A percentile compares a stretch with the other conserved stretches of the same genome.
These are phyloP conservation scores for Rhincodon typus DNA, from an alignment of 2,797 vertebrate genomes.

Conservation along the genomic window DNA sequence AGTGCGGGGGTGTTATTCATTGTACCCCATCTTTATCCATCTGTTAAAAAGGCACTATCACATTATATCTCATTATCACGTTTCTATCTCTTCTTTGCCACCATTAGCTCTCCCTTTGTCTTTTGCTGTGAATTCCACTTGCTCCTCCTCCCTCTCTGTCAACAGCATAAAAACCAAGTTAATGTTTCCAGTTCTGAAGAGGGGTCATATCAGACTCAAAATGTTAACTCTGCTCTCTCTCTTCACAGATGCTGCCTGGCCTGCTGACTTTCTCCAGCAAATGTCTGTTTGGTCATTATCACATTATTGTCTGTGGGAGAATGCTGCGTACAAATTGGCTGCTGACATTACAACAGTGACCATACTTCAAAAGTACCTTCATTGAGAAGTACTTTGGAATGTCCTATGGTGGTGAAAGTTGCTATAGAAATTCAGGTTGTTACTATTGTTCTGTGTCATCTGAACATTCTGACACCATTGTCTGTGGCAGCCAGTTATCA, in stretches of 20 bases:
- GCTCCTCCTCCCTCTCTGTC: no score
- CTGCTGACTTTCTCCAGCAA: no score
- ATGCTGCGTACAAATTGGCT: not conserved
- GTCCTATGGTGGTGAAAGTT: not conserved
- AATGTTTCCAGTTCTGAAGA: no score
- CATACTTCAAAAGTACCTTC: not conserved
- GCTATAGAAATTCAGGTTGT: not conserved
- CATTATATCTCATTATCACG: not conserved
- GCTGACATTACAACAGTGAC: not conserved
- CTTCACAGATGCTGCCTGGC: no score
- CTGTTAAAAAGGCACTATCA: not conserved
- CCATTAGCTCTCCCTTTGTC: no score
- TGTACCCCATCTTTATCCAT: not conserved
- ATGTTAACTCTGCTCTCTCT: no score
- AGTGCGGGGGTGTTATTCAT: not conserved
- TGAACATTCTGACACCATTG: not conserved
- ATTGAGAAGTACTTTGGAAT: not conserved
- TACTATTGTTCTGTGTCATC: not conserved
- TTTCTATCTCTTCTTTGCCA: no score
- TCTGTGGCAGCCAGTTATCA: not conserved
- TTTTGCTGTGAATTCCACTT: no score
- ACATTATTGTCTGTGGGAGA: not conserved
- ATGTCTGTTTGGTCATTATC: no score
- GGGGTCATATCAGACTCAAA: no score
- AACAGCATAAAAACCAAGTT: no score